Conservation (phyloP, 1,140 invertebrate species). For the Brachionus rubens region DNA sequence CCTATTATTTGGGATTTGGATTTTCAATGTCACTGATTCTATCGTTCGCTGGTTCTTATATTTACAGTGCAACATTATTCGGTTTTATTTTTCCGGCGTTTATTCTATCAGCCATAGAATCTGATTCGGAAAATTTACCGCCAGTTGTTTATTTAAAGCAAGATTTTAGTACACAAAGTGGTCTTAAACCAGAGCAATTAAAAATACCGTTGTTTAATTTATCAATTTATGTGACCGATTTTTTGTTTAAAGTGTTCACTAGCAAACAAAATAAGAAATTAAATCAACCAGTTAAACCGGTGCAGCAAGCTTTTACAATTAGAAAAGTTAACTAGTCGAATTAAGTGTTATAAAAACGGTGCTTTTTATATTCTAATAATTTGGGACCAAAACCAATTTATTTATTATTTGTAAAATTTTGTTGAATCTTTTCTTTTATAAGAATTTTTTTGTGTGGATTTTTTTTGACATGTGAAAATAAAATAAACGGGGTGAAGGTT, state of each 20-base stretch:
- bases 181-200: neutral
- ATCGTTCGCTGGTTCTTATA: constrained; percentile 27
- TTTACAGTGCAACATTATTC: constrained; percentile 41
- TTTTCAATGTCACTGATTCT: constrained; percentile 15
- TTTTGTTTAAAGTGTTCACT: constrained; percentile 33
- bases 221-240: constrained; percentile 38
- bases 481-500: too few species aligned
- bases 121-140: constrained; percentile 3
- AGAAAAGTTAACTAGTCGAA: constrained; percentile 38
- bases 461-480: too few species aligned
- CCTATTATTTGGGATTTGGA: constrained; percentile 42
- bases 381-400: too few species aligned
- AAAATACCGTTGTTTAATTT: constrained; percentile 20
- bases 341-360: too few species aligned
- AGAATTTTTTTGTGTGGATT: too few species aligned
- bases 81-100: constrained; percentile 41
- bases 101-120: constrained; percentile 42
- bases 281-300: neutral
- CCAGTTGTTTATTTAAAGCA: constrained; percentile 10
- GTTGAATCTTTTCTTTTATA: too few species aligned
- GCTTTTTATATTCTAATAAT: too few species aligned
- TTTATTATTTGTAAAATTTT: too few species aligned
- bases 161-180: neutral
- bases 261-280: neutral
- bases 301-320: constrained; percentile 27